Evolutionary conservation across 2,888 invertebrate genomes (phyloP), one percentile per base, ranked within the genome.

Genomic region (Brassicogethes aeneus): DNA sequence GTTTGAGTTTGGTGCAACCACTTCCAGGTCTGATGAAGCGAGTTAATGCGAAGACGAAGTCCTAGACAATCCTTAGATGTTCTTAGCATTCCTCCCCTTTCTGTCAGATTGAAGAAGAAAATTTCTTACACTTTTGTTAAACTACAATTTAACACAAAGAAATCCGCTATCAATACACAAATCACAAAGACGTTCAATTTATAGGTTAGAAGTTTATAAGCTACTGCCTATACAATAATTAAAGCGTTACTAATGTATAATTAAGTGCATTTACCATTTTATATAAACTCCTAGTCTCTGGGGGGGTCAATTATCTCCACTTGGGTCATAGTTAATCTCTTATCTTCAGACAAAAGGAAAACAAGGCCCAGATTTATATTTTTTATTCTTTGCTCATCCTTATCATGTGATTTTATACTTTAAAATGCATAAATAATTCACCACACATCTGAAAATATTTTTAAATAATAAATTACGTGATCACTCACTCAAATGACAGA

Each of bases 21-120:
- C 89, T 90, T 90, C 85, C 87, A 90, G 66, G 90, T 91, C 72
- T 89, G 89, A 72, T 90, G 88, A 72, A 89, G 81, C 72, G 80
- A 79, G 73, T 83, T 85, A 71, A 85, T 82, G 75, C 89, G 86
- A 78, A 79, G 81, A 73, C 89, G 84, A 74, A 89, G 84, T 76
- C 85, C 87, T 77, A 89, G 76, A 80, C 85, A 85, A 70, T 85
- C 85, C 69, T 80, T 79, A 69, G 79, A 80, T 74, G 79, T 79
- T 74, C 76, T 81, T 60, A 65, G 65, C 66, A 68, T 68, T 63
- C 63, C 66, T 65, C 57, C 54, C 59, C 61, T 56, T 60, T 59
- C 62, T 57, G 59, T 60, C 63, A 65, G 61, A 54, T 57, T 61
- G 53, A 51, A 52, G 52, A 51, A 54, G 48, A 44, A 48, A 52